Base-by-base conservation (phyloP, 2,797 vertebrate species). In the Sebastes steindachneri region DNA sequence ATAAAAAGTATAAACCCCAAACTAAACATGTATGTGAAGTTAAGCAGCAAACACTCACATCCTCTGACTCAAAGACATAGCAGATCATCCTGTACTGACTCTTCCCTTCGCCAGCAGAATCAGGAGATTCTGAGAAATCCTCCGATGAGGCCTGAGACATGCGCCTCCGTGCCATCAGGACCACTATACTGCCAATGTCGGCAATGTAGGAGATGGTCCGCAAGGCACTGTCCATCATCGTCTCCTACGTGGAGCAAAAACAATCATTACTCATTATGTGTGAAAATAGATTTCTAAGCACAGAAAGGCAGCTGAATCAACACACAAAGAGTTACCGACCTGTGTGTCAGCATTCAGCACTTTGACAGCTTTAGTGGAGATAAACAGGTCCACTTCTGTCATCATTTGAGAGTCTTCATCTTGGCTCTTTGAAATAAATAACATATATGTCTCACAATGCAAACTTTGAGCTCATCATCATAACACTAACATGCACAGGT, bases 141-240 rank as follows among this genome's bases (percentile, higher is more conserved):
- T 98, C 97, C 0, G 97, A 97, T 15, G 97, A 96, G 0, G 97
- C 94, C 12, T 97, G 92, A 2, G 97, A 97, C 96, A 98, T 96
- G 57, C 97, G 97, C 73, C 97, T 96, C 2, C 98, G 95, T 0
- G 98, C 98, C 98, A 99, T 99, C 80, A 99, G 91, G 68, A 99
- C 98, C 89, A 99, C 98, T 1, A 99, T 98, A 79, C 96, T 99
- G 0, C 98, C 98, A 0, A 99, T 99, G 88, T 99, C 98, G 0
- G 98, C 98, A 1, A 99, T 99, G 64, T 99, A 99, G 1, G 98
- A 99, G 93, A 99, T 99, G 53, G 98, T 99, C 76, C 98, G 96
- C 92, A 99, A 92, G 0, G 98, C 97, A 0, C 98, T 98, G 93
- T 99, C 98, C 98, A 99, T 99, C 97, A 99, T 98, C 0, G 97